These are phyloP conservation scores for Phaethornis superciliosus DNA, from an alignment of 2,113 vertebrate species.

Conservation along the genomic window DNA sequence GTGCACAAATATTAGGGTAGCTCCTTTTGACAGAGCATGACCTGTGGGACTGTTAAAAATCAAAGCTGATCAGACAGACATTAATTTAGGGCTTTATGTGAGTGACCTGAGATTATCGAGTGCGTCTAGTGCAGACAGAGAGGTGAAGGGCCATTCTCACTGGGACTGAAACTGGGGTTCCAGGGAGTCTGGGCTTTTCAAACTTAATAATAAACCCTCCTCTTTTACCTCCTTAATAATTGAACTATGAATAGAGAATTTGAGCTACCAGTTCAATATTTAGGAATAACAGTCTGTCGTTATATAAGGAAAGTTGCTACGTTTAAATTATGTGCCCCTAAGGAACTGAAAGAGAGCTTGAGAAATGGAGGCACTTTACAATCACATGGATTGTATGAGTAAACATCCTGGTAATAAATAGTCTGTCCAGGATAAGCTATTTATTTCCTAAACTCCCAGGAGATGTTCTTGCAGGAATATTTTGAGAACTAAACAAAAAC, in stretches of 20 bases:
- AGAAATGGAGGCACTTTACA: conserved; percentile 60
- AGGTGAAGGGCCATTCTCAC: background rate
- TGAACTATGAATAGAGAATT: conserved; percentile 45
- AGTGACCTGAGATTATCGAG: background rate
- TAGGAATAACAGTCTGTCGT: conserved; percentile 32
- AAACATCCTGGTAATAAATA: conserved; percentile 71
- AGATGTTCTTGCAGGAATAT: conserved; percentile 44
- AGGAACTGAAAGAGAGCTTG: conserved; percentile 63
- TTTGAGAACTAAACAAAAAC: conserved; percentile 57
- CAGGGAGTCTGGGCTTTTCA: conserved; percentile 22
- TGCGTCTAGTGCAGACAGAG: background rate
- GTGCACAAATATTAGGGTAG: background rate
- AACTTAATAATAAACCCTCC: conserved; percentile 24
- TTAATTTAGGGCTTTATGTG: background rate
- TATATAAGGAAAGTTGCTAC: conserved; percentile 2
- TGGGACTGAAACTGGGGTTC: background rate
- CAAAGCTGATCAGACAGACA: background rate
- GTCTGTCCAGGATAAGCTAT: conserved; percentile 63
- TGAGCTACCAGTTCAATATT: conserved; percentile 6
- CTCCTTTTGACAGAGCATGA: background rate
- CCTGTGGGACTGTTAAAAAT: background rate
- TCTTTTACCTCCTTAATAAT: conserved; percentile 11
- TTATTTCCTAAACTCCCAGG: conserved; percentile 59
- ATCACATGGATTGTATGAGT: conserved; percentile 58
- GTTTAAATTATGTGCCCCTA: conserved; percentile 43